These are phyloP conservation scores for Propithecus deckenii DNA, from an alignment of 2,797 vertebrate genomes.

Conservation along the genomic window DNA sequence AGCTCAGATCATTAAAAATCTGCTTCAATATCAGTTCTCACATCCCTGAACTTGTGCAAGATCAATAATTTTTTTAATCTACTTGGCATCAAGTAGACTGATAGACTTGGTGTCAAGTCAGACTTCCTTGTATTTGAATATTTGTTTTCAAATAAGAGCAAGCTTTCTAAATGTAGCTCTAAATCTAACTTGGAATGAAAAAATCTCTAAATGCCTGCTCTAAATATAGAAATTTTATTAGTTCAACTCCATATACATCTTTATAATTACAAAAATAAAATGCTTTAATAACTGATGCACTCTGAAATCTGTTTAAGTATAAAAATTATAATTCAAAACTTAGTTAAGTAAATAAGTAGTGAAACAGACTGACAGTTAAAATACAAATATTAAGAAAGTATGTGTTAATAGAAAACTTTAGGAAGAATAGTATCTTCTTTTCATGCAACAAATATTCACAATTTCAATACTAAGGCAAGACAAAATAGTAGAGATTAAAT, in stretches of 20 bases:
- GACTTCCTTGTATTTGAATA: neutral
- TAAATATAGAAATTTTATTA: neutral
- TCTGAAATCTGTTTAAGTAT: neutral
- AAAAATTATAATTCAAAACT: neutral
- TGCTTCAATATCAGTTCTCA: neutral
- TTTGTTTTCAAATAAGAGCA: neutral
- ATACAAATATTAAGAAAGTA: neutral
- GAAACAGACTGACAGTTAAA: neutral
- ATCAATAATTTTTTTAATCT: neutral
- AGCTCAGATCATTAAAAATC: neutral
- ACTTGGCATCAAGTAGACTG: neutral
- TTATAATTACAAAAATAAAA: neutral
- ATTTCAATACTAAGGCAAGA: neutral
- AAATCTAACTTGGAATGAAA: neutral
- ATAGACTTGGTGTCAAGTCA: neutral
- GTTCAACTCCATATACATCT: neutral
- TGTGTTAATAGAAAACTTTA: neutral
- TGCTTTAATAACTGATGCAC: neutral
- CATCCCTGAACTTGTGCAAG: neutral
- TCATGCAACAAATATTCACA: neutral
- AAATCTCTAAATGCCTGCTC: neutral
- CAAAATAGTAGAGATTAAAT: neutral
- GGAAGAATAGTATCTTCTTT: neutral
- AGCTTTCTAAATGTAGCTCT: neutral
- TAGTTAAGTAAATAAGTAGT: neutral